phyloP scores from a whole-genome alignment of 1,140 invertebrate species.

The Prorops nasuta region DNA sequence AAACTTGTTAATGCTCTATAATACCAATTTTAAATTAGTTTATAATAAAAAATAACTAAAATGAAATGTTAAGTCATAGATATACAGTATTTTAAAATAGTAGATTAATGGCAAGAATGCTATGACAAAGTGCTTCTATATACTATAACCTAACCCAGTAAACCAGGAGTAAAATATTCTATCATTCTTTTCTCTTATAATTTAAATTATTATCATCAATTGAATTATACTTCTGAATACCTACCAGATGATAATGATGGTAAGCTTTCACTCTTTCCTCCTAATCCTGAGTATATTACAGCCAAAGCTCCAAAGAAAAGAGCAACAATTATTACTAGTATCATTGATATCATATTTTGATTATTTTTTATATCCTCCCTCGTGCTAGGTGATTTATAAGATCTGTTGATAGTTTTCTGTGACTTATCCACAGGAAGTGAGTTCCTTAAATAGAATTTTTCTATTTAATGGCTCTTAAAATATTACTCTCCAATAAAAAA shows the following conservation, averaged over 20 bases:
- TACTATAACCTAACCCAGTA: too few species aligned
- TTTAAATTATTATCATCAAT: not conserved
- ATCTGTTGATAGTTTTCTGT: constrained; percentile 40
- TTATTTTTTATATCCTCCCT: constrained; percentile 47
- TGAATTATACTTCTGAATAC: constrained; percentile 29
- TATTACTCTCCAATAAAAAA: constrained; percentile 6
- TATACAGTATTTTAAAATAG: constrained; percentile 2
- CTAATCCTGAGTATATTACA: constrained; percentile 65
- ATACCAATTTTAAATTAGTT: not conserved
- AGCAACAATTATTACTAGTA: constrained; percentile 61
- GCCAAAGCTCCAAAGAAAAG: constrained; percentile 67
- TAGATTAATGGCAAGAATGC: not conserved
- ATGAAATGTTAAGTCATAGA: too few species aligned
- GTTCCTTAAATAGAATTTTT: constrained; percentile 30
- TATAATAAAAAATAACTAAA: not conserved
- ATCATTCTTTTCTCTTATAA: not conserved
- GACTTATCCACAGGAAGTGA: constrained; percentile 38
- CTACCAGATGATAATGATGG: constrained; percentile 50
- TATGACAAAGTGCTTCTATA: too few species aligned
- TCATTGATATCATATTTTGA: constrained; percentile 65
- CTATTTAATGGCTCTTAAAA: constrained; percentile 8
- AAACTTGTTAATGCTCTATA: not conserved
- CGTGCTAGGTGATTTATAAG: constrained; percentile 34
- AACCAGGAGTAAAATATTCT: too few species aligned
- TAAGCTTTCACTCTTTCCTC: constrained; percentile 45